Conservation (phyloP, 2,113 vertebrate genomes). For the Calypte anna region DNA sequence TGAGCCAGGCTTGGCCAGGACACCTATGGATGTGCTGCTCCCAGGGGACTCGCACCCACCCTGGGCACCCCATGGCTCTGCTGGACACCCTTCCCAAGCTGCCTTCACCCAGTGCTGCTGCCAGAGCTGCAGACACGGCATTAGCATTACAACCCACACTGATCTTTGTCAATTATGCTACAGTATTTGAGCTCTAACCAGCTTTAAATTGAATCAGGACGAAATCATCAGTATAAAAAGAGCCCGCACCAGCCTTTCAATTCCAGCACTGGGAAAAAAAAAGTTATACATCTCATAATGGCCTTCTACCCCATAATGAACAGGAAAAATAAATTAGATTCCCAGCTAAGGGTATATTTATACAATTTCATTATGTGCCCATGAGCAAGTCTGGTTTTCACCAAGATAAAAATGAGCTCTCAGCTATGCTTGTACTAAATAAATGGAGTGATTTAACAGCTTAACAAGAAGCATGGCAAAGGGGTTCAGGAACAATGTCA, state of each 20-base stretch:
- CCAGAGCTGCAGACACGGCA: constrained; percentile 28
- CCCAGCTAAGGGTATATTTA: constrained; percentile 84
- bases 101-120: background rate
- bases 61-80: accelerated
- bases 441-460: constrained; percentile 88
- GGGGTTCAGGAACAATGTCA: constrained; percentile 78
- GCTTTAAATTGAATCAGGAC: constrained; percentile 83
- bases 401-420: constrained; percentile 86
- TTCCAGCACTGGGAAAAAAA: constrained; percentile 72
- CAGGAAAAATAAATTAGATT: constrained; percentile 90
- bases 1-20: accelerated
- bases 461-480: constrained; percentile 76
- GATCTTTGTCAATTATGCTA: constrained; percentile 78
- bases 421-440: constrained; percentile 83
- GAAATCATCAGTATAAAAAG: constrained; percentile 81
- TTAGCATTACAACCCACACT: constrained; percentile 70
- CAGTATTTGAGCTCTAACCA: constrained; percentile 78
- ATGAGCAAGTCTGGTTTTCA: constrained; percentile 83
- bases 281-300: constrained; percentile 84
- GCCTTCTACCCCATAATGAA: constrained; percentile 87
- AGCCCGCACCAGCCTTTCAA: constrained; percentile 78
- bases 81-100: background rate
- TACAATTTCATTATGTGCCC: constrained; percentile 87
- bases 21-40: accelerated
- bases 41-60: accelerated